Base-by-base conservation (phyloP, 2,888 invertebrate species). In the Ochropleura plecta region DNA sequence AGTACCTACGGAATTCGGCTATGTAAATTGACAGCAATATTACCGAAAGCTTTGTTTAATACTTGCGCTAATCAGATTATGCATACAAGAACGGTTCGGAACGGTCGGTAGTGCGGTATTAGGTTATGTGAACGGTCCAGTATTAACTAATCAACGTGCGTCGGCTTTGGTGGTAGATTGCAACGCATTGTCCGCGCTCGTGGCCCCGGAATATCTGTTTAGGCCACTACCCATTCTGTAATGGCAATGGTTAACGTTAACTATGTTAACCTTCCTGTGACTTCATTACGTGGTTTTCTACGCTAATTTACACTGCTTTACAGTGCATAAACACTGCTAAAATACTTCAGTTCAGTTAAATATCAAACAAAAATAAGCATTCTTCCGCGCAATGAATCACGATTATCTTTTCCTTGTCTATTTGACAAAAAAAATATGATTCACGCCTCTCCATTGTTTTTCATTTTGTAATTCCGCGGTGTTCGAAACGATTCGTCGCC, bases 61-160 rank as follows among this genome's bases (percentile, higher is more conserved):
- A 95, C 95, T 95, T 95, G 94, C 91, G 91, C 91, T 96, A 95
- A 95, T 96, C 95, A 95, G 96, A 96, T 96, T 96, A 96, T 96
- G 95, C 95, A 96, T 95, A 95, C 95, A 95, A 95, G 96, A 95
- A 94, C 92, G 94, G 95, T 93, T 95, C 90, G 91, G 91, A 92
- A 90, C 94, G 92, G 88, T 91, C 90, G 90, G 88, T 89, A 91
- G 90, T 89, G 90, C 90, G 90, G 93, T 90, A 93, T 94, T 94
- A 94, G 95, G 94, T 93, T 92, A 93, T 95, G 92, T 92, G 95
- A 93, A 92, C 95, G 92, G 92, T 92, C 90, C 93, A 91, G 95
- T 93, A 95, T 95, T 96, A 96, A 94, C 96, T 96, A 96, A 96
- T 96, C 96, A 96, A 95, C 94, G 94, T 90, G 93, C 94, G 95